Conservation (phyloP, 2,113 vertebrate species). For the Passer domesticus region DNA sequence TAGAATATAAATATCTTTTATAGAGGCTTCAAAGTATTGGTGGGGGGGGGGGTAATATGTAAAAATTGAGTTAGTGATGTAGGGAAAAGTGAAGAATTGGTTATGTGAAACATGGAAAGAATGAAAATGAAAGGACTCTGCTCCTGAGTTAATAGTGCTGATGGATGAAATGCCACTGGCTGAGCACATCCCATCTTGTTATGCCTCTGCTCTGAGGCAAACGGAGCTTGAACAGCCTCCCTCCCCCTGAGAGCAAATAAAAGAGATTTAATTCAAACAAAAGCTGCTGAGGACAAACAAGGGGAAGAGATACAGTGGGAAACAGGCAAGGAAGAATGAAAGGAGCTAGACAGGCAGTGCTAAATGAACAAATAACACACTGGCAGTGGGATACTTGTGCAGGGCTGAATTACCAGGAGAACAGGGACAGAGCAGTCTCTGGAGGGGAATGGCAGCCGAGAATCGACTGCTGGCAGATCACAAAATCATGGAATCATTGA, state of each 20-base stretch:
- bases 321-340: neutral
- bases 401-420: neutral
- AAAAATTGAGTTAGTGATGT: slow-evolving; percentile 10
- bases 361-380: neutral
- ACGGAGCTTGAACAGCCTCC: neutral
- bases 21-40: neutral
- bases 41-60: neutral
- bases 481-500: neutral
- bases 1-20: slow-evolving; percentile 53
- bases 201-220: slow-evolving; percentile 29
- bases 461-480: neutral
- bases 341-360: neutral
- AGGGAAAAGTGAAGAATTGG: neutral
- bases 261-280: slow-evolving; percentile 55
- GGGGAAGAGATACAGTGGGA: slow-evolving; percentile 11
- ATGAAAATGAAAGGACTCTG: slow-evolving; percentile 13
- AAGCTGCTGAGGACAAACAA: slow-evolving; percentile 37
- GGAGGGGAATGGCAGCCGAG: neutral
- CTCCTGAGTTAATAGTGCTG: neutral
- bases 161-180: neutral
- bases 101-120: neutral
- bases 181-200: slow-evolving; percentile 19
- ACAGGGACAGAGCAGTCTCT: neutral
- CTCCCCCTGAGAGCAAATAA: slow-evolving; percentile 35
- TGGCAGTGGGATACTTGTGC: neutral